Percentiles rank a stretch among this genome's conserved stretches.
These are phyloP conservation scores for Apodemia duryi DNA, from an alignment of 2,888 invertebrate genomes.

Conservation along the genomic window DNA sequence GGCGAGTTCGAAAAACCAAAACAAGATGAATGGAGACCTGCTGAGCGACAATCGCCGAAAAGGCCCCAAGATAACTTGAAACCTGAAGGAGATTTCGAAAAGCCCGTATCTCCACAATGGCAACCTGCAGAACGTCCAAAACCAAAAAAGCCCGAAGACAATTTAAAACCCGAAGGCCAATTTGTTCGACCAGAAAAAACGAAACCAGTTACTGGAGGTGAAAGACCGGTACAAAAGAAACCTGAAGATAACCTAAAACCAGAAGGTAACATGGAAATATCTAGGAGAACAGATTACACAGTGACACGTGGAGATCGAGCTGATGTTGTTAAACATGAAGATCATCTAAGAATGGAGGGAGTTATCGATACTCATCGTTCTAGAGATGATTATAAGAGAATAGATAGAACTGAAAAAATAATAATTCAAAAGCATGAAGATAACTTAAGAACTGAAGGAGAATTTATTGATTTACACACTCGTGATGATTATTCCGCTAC, in stretches of 20 bases:
- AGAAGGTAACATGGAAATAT: constrained; percentile 75
- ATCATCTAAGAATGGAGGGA: constrained; percentile 85
- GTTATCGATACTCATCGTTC: constrained; percentile 73
- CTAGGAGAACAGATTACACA: constrained; percentile 62
- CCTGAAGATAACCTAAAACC: constrained; percentile 60
- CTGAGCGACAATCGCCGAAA: constrained; percentile 67
- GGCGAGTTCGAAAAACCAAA: constrained; percentile 72
- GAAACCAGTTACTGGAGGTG: constrained; percentile 52
- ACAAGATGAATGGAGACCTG: constrained; percentile 63
- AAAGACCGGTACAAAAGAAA: constrained; percentile 56
- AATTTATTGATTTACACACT: constrained; percentile 69
- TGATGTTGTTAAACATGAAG: constrained; percentile 81
- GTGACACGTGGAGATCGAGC: constrained; percentile 80
- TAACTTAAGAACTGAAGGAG: constrained; percentile 77
- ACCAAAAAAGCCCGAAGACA: constrained; percentile 65
- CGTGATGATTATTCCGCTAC: constrained; percentile 76
- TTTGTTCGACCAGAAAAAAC: constrained; percentile 69
- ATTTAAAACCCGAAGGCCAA: constrained; percentile 79
- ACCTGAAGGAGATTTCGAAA: constrained; percentile 80
- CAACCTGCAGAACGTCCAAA: constrained; percentile 38
- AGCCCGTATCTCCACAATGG: constrained; percentile 57
- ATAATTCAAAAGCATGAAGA: constrained; percentile 78
- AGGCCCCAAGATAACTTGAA: constrained; percentile 75
- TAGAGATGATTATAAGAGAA: constrained; percentile 77
- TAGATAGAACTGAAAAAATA: constrained; percentile 74